phyloP scores from a whole-genome alignment of 2,888 invertebrate species.

The Uropetala carovei region DNA sequence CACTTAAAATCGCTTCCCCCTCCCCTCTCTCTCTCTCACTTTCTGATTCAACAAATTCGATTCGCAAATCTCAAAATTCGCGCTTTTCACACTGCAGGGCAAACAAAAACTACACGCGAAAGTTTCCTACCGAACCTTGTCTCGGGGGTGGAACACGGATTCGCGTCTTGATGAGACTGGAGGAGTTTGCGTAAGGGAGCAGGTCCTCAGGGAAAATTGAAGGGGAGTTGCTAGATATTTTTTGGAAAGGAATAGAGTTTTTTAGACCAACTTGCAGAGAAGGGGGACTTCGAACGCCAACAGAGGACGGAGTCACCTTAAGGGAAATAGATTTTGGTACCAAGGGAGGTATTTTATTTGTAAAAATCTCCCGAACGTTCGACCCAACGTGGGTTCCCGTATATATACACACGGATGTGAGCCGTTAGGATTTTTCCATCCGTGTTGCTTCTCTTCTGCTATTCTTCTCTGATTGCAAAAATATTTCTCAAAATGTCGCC shows the following conservation, averaged over 20 bases:
- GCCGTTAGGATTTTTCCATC: no score
- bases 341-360: neutral
- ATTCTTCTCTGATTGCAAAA: no score
- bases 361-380: neutral
- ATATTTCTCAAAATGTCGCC: no score
- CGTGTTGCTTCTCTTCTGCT: no score
- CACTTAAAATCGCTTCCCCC: neutral
- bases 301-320: neutral
- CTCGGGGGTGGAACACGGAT: neutral
- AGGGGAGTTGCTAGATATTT: neutral
- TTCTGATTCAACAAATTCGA: neutral
- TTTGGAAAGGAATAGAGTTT: neutral
- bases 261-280: neutral
- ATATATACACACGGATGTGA: no score
- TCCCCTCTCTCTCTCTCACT: no score
- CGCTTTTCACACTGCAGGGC: neutral
- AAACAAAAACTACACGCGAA: neutral
- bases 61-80: neutral
- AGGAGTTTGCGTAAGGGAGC: neutral
- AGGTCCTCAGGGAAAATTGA: neutral
- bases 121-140: neutral
- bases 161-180: slow-evolving; percentile 29
- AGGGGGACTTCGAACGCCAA: neutral
- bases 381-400: no score
- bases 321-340: neutral